Evolutionary conservation across 2,113 vertebrate species (phyloP), one percentile per base, ranked within the genome.

Genomic region (Crotalus helleri): DNA sequence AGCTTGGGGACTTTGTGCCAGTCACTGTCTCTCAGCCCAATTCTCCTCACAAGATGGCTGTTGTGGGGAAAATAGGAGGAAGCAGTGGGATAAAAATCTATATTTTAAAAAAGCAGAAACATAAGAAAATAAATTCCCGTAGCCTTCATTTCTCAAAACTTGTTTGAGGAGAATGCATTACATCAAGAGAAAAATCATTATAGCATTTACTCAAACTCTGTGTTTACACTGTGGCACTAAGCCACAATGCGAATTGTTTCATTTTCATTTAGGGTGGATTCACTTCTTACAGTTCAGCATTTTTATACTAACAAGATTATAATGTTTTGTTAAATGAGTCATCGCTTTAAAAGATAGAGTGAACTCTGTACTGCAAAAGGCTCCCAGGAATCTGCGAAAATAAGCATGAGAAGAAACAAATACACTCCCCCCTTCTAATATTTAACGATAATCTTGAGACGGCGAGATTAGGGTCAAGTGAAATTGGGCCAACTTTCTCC

Each of bases 361-460:
- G 33, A 81, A 81, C 74, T 44, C 33, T 81, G 33, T 81, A 21
- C 33, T 39, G 74, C 33, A 81, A 81, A 81, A 81, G 74, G 7
- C 39, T 44, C 74, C 33, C 74, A 81, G 74, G 74, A 44, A 21
- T 81, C 74, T 81, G 33, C 17, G 44, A 92, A 93, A 10, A 88
- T 0, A 51, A 29, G 85, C 69, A 1, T 46, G 91, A 74, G 92
- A 87, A 89, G 87, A 89, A 15, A 15, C 1, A 87, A 93, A 33
- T 87, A 23, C 7, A 0, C 61, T 51, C 59, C 74, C 49, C 2
- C 2, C 55, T 23, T 53, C 90, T 39, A 90, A 24, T 91, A 89
- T 23, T 85, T 87, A 93, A 91, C 46, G 10, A 93, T 46, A 64
- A 89, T 93, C 59, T 59, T 55, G 29, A 90, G 92, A 69, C 46